Evolutionary conservation across 2,113 vertebrate genomes (phyloP).

Genomic region (Macquaria ambigua): DNA sequence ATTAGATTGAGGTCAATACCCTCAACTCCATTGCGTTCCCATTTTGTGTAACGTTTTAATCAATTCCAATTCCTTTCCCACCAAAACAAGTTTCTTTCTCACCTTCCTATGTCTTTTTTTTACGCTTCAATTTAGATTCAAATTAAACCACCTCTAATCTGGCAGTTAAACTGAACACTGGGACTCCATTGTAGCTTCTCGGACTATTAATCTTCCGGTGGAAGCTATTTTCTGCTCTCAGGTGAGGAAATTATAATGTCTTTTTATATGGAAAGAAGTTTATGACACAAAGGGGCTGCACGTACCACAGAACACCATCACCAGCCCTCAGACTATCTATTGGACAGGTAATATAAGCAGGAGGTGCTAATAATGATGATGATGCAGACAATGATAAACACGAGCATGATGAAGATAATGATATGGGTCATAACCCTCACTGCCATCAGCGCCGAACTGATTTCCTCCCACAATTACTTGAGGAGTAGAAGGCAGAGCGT

Average conservation of each 20-base stretch:
- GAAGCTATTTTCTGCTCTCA: constrained; percentile 59
- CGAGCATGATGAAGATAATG: constrained; percentile 42
- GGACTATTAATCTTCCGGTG: constrained; percentile 55
- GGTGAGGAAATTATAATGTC: constrained; percentile 61
- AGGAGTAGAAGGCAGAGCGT: constrained; percentile 8
- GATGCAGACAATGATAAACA: constrained; percentile 37
- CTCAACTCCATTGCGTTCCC: constrained; percentile 41
- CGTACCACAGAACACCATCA: constrained; percentile 22
- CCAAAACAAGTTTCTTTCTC: constrained; percentile 52
- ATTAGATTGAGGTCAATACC: constrained; percentile 76
- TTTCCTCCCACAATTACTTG: constrained; percentile 45
- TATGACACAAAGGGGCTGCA: constrained; percentile 18
- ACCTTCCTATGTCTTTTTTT: constrained; percentile 37
- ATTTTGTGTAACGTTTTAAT: constrained; percentile 70
- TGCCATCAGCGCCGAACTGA: constrained; percentile 24
- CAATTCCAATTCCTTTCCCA: constrained; percentile 48
- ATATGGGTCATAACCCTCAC: constrained; percentile 61
- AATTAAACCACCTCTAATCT: constrained; percentile 67
- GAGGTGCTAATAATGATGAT: constrained; percentile 10
- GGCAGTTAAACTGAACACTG: constrained; percentile 53
- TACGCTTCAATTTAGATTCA: constrained; percentile 60
- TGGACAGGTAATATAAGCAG: constrained; percentile 31
- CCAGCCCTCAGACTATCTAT: background rate
- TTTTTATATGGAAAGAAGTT: constrained; percentile 49
- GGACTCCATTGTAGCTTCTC: constrained; percentile 43